Base-by-base conservation (phyloP, 1,140 invertebrate species). In the Penaeus vannamei region DNA sequence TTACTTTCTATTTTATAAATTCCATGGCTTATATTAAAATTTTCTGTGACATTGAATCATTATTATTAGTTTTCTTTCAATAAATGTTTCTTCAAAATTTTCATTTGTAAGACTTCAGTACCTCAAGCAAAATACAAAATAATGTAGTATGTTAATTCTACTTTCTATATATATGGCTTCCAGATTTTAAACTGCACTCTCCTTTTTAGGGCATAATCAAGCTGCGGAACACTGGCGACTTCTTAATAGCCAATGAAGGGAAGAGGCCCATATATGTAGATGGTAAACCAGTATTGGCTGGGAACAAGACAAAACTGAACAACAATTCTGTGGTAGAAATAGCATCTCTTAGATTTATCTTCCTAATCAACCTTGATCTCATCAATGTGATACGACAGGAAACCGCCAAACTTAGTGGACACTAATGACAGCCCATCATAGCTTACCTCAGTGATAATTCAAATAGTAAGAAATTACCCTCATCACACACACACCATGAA, bases 241-340 rank as follows among this genome's bases (percentile, higher is more conserved):
- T 99, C 93, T 97, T 97, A 92, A 94, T 99, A 86, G 96, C 96
- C 7, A 99, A 98, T 88, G 97, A 99, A 93, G 98, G 98, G n/a
- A 98, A 98, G 92, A 93, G 98, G 90, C 96, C 98, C 0, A 97
- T 99, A 91, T 98, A 97, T 93, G 96, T 99, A 8, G 98, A 99
- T 93, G 97, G 98, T 5, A 95, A 96, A 91, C 97, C 98, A 0
- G 95, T 99, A 77, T 94, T 98, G 4, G 94, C 95, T 72, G 97
- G 97, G 29, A 97, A 96, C 92, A 98, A 98, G 94, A 95, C 96
- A 42, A 96, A 97, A 91, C 94, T 99, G 2, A 96, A 96, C 91
- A 97, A 99, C 93, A 99, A 99, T 93, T 97, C 97, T 90, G 97
- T 99, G 7, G 96, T 99, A 87, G 98, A 99, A 95, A 97, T 98